These are phyloP conservation scores for Sebastes melanostomus DNA, from an alignment of 2,797 vertebrate species.

Conservation along the genomic window DNA sequence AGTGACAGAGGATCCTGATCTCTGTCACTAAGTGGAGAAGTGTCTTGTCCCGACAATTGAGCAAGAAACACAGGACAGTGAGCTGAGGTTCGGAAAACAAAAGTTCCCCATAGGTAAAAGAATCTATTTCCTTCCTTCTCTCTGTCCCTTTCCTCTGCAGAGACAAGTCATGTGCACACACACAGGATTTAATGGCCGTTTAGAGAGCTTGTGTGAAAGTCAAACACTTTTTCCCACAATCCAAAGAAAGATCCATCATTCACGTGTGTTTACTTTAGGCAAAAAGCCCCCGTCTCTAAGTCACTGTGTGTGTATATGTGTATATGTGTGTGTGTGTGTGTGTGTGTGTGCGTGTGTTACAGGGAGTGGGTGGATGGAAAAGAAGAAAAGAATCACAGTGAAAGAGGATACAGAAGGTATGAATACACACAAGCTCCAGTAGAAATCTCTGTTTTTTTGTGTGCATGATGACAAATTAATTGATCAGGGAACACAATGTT, in stretches of 20 bases:
- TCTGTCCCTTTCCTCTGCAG: slow-evolving; percentile 46
- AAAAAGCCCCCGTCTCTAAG: slow-evolving; percentile 69
- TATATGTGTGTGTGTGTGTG: neutral
- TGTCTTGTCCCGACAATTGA: slow-evolving; percentile 23
- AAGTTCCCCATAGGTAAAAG: slow-evolving; percentile 44
- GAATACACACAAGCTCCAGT: slow-evolving; percentile 8
- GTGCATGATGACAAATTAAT: slow-evolving; percentile 23
- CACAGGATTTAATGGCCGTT: slow-evolving; percentile 78
- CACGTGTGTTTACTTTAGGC: slow-evolving; percentile 81
- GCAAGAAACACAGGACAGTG: slow-evolving; percentile 3
- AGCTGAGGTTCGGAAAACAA: slow-evolving; percentile 46
- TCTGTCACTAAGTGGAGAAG: neutral
- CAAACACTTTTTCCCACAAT: slow-evolving; percentile 85
- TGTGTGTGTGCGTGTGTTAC: slow-evolving; percentile 6
- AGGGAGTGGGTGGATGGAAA: slow-evolving; percentile 48
- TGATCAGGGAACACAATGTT: neutral
- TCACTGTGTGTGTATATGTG: slow-evolving; percentile 20
- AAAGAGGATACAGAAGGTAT: slow-evolving; percentile 50
- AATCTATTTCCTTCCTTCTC: slow-evolving; percentile 3
- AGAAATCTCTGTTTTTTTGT: slow-evolving; percentile 12
- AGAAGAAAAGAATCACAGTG: slow-evolving; percentile 35
- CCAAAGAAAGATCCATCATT: slow-evolving; percentile 82
- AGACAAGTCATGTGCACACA: slow-evolving; percentile 70
- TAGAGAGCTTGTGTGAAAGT: slow-evolving; percentile 85
- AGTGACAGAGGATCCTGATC: neutral